Percentiles rank a stretch among this genome's conserved stretches.
These are phyloP conservation scores for Muscicapa comitata DNA, from an alignment of 2,797 vertebrate species.

Conservation along the genomic window DNA sequence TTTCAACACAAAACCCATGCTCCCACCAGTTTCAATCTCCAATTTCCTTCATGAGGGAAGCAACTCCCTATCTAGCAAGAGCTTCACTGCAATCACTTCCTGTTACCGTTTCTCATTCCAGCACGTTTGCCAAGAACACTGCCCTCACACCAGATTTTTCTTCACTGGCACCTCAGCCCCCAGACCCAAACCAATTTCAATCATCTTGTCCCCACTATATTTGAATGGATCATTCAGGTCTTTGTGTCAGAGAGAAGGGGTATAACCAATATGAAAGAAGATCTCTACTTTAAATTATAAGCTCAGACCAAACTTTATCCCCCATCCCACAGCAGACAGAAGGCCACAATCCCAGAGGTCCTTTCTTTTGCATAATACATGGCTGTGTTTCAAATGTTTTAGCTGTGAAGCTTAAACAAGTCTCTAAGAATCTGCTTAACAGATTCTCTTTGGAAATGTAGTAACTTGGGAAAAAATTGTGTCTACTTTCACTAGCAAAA, in stretches of 20 bases:
- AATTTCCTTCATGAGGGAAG: not conserved
- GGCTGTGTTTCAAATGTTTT: not conserved
- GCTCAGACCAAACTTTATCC: not conserved
- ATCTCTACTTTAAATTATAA: not conserved
- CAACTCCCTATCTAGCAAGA: not conserved
- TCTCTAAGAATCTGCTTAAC: not conserved
- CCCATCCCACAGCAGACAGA: not conserved
- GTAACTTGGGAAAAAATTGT: not conserved
- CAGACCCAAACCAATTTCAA: not conserved
- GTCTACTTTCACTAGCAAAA: not conserved
- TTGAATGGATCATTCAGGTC: not conserved
- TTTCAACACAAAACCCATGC: not conserved
- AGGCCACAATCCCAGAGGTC: not conserved
- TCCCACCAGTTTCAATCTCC: not conserved
- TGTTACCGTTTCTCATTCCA: not conserved
- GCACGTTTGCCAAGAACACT: rapidly evolving
- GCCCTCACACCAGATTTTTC: not conserved
- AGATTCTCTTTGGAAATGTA: not conserved
- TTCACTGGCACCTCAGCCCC: not conserved
- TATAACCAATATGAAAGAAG: not conserved
- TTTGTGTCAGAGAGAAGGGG: not conserved
- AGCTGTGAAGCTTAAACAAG: not conserved
- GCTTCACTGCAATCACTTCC: not conserved
- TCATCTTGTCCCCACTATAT: not conserved
- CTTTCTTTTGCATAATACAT: not conserved